Evolutionary conservation across 1,140 invertebrate genomes (phyloP).

Genomic region (Pseudomyrmex sp.): DNA sequence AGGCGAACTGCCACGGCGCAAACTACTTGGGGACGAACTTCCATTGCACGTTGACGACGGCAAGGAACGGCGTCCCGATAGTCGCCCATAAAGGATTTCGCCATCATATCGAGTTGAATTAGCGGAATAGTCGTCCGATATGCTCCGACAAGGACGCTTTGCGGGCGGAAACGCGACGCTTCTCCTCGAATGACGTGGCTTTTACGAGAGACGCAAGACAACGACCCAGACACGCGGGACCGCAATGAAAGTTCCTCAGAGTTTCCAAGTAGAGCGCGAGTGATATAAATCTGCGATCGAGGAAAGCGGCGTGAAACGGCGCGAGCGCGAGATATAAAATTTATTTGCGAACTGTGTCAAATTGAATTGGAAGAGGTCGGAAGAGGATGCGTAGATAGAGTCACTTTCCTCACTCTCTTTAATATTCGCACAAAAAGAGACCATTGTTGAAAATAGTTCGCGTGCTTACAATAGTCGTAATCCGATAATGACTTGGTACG

Average conservation of each 20-base stretch:
- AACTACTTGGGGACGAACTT: slow-evolving; percentile 20
- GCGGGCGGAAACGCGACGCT: neutral
- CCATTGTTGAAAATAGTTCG: too few relatives aligned
- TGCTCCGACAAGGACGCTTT: neutral
- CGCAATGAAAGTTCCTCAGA: slow-evolving; percentile 30
- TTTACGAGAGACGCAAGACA: slow-evolving; percentile 24
- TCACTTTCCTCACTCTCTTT: too few relatives aligned
- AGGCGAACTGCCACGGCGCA: neutral
- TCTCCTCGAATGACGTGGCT: neutral
- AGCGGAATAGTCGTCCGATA: slow-evolving; percentile 12
- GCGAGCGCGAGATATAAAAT: neutral
- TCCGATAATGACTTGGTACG: too few relatives aligned
- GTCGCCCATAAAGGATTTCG: neutral
- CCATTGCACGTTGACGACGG: neutral
- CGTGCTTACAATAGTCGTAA: too few relatives aligned
- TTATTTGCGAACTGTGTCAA: neutral
- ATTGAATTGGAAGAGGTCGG: slow-evolving; percentile 13
- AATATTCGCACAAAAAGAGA: too few relatives aligned
- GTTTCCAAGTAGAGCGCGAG: slow-evolving; percentile 23
- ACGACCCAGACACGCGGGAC: slow-evolving; percentile 19
- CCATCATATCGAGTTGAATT: slow-evolving; percentile 34
- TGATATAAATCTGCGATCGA: slow-evolving; percentile 45
- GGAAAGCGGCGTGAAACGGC: neutral
- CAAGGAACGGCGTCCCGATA: neutral
- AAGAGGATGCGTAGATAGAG: neutral